Evolutionary conservation across 64 coral and sea anemone genomes (phyloP), one percentile per base, ranked within the genome.

Genomic region (Montipora capricornis): DNA sequence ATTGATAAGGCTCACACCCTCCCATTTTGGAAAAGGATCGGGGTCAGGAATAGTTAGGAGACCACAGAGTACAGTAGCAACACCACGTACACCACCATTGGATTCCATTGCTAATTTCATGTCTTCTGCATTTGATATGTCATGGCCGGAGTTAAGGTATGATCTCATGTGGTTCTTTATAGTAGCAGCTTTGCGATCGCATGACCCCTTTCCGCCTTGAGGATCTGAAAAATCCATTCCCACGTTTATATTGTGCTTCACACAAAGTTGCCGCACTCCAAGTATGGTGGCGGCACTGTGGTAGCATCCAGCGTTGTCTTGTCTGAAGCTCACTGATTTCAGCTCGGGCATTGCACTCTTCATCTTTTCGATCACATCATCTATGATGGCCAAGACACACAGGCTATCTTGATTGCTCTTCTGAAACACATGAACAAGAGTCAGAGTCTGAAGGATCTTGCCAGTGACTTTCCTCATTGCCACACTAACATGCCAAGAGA

Each of bases 241-340:
- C 6, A 8, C 5, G 53, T 11, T 57, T 57, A 57, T 11, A 57
- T 57, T 57, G 53, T 57, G 53, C 53, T 57, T 57, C 11, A 57
- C 11, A 11, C 4, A 57, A 11, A 57, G 53, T 57, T 57, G 53
- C 11, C 53, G 53, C 6, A 57, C 53, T 57, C 61, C 15, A 64
- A 64, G 61, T 3, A 66, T 16, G 29, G 80, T 83, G 5, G 24
- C 12, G 4, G 57, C 57, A 6, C 9, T 44, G 26, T 66, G 58
- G 26, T 66, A 83, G 37, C 57, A 83, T 16, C 80, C 58, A 10
- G n/a, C 58, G 6, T 82, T 82, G 13, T 82, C 80, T 22, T 67
- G 12, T 17, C 80, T 44, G 20, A 57, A 4, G 53, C 53, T 57
- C 53, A 57, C 6, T 57, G 53, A 57, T 57, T 57, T 4, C 53